phyloP scores from a whole-genome alignment of 2,797 vertebrate species.

The Gouania willdenowi region DNA sequence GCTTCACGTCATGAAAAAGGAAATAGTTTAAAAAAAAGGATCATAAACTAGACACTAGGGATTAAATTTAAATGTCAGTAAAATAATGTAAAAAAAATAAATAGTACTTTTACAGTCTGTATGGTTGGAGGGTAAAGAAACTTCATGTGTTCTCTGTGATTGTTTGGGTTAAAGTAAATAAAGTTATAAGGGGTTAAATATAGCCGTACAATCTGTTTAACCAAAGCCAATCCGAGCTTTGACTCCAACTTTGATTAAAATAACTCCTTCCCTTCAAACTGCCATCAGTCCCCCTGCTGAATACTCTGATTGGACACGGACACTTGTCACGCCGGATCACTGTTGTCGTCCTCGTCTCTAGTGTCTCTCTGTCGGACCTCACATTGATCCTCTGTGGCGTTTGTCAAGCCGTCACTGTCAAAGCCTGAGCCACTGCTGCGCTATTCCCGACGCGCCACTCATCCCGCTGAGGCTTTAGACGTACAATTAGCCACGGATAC shows the following conservation, averaged over 20 bases:
- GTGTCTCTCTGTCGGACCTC: conserved; percentile 57
- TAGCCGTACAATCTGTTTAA: no score
- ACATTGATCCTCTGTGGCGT: conserved; percentile 66
- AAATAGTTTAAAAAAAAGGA: no score
- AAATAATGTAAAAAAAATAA: no score
- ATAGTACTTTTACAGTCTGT: no score
- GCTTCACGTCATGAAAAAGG: no score
- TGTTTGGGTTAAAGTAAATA: no score
- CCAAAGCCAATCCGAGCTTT: no score
- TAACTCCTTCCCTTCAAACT: conserved; percentile 7
- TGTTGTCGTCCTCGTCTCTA: conserved; percentile 47
- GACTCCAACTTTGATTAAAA: neutral
- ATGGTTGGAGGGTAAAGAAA: no score
- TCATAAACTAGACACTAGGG: no score
- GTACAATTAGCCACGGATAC: conserved; percentile 64
- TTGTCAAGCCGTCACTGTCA: conserved; percentile 71
- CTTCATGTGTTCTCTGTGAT: no score
- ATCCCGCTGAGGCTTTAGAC: conserved; percentile 59
- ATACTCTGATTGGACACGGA: conserved; percentile 45
- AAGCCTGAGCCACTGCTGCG: conserved; percentile 31
- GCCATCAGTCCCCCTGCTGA: conserved; percentile 37
- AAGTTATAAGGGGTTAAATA: no score
- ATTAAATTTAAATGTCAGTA: no score
- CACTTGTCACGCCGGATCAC: conserved; percentile 54
- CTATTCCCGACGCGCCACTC: conserved; percentile 48